Percentiles rank a stretch among this genome's conserved stretches.
These are phyloP conservation scores for Tuberolachnus salignus DNA, from an alignment of 2,888 invertebrate species.

Conservation along the genomic window DNA sequence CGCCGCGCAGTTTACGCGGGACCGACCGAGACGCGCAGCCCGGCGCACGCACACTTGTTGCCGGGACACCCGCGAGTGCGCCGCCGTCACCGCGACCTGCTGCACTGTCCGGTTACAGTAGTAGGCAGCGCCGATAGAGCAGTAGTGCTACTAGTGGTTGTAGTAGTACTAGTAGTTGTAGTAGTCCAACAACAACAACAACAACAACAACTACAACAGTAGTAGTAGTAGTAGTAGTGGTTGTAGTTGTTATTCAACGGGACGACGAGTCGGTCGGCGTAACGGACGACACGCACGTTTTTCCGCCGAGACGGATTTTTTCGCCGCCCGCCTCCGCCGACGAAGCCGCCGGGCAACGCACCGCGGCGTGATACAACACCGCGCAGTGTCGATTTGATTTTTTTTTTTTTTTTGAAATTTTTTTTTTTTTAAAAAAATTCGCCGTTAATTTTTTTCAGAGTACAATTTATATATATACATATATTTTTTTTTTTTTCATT, in stretches of 20 bases:
- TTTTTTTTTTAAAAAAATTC: neutral
- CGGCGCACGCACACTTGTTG: constrained; percentile 49
- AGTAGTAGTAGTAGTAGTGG: neutral
- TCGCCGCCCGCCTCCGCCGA: neutral
- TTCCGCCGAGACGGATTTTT: constrained; percentile 10
- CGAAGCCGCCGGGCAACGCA: constrained; percentile 10
- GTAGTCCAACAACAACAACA: no score
- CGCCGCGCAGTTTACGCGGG: constrained; percentile 19
- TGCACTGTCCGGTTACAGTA: constrained; percentile 1
- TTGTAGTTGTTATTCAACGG: neutral
- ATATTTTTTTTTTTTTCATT: neutral
- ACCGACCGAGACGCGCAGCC: constrained; percentile 25
- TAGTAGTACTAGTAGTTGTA: neutral
- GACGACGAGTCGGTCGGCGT: neutral
- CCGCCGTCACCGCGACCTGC: constrained; percentile 18
- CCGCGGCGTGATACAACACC: constrained; percentile 2
- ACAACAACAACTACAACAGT: no score
- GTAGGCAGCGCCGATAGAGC: no score
- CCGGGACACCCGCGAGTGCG: constrained; percentile 38
- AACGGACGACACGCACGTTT: constrained; percentile 21
- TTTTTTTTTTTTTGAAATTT: no score
- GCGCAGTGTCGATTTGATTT: constrained; percentile 23
- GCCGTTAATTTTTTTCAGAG: neutral
- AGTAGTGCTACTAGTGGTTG: no score
- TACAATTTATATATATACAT: neutral